Conservation (phyloP, 2,888 invertebrate genomes). For the Agapostemon virescens region DNA sequence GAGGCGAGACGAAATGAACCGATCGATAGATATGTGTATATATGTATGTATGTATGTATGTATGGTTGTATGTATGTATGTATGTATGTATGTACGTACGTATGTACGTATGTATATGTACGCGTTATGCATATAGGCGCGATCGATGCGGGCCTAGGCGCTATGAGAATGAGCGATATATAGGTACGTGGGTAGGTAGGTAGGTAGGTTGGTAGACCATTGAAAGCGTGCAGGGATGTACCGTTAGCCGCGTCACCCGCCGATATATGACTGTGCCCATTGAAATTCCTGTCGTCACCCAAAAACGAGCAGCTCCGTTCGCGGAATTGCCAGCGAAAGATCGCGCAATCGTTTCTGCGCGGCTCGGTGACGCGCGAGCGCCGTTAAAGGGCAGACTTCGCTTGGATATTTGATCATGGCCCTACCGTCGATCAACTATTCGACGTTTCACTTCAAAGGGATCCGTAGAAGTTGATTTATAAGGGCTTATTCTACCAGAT, state of each 20-base stretch:
- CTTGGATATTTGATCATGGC: background rate
- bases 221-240: conserved; percentile 69
- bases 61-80: conserved; percentile 26
- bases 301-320: conserved; percentile 51
- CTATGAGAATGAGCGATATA: conserved; percentile 64
- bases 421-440: background rate
- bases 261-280: conserved; percentile 58
- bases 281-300: conserved; percentile 62
- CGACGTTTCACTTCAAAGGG: background rate
- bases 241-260: conserved; percentile 65
- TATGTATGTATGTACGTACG: conserved; percentile 28
- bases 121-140: conserved; percentile 67
- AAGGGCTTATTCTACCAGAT: no score
- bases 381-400: background rate
- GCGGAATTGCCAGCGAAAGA: conserved; percentile 45
- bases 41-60: conserved; percentile 14
- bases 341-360: conserved; percentile 39
- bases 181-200: conserved; percentile 65
- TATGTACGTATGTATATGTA: conserved; percentile 47
- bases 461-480: no score
- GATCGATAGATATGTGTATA: conserved; percentile 62
- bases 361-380: background rate
- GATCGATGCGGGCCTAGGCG: conserved; percentile 68
- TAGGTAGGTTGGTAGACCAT: conserved; percentile 69
- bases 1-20: conserved; percentile 51